Percentiles rank a stretch among this genome's conserved stretches.
Evolutionary conservation across 2,113 vertebrate genomes (phyloP).

Genomic region (Odontesthes bonariensis): DNA sequence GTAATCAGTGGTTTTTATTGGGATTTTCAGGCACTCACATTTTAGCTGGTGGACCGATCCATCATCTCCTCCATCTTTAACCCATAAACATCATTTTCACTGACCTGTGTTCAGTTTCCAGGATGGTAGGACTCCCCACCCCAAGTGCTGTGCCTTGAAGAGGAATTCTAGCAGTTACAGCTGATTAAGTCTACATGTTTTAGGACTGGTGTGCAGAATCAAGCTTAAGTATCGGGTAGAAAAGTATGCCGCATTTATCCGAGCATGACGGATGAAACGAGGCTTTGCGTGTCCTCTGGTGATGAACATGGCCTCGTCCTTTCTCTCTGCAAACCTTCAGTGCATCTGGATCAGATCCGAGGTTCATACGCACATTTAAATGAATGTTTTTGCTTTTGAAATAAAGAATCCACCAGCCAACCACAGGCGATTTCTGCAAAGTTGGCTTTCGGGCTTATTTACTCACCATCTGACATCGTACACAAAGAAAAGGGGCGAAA

Average conservation of each 20-base stretch:
- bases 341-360: conserved; percentile 47
- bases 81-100: neutral
- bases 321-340: neutral
- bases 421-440: no score
- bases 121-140: neutral
- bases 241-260: neutral
- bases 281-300: neutral
- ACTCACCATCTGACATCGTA: no score
- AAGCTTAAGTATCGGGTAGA: neutral
- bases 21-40: neutral
- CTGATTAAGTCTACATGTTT: neutral
- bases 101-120: neutral
- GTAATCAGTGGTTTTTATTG: neutral
- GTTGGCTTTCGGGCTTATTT: no score
- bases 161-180: conserved; percentile 7
- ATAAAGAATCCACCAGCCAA: no score
- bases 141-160: conserved; percentile 30
- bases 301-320: neutral
- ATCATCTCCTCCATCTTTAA: neutral
- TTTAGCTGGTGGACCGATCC: neutral
- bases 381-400: no score
- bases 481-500: neutral
- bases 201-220: neutral
- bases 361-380: neutral
- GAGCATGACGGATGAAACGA: neutral